These are phyloP conservation scores for Athene cunicularia DNA, from an alignment of 2,113 vertebrate genomes.

Conservation along the genomic window DNA sequence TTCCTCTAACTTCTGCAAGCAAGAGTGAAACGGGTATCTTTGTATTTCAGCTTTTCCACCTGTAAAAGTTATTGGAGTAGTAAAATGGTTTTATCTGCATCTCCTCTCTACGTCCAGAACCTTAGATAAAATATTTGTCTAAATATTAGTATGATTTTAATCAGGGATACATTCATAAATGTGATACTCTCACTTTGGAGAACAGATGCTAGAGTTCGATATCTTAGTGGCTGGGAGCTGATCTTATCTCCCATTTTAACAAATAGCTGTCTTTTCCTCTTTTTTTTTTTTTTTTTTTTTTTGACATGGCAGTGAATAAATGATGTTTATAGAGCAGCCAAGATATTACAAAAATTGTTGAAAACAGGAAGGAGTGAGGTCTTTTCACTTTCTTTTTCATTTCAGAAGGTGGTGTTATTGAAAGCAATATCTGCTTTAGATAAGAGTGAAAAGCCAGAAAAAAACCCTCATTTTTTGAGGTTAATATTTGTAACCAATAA, in stretches of 20 bases:
- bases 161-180: not conserved
- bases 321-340: not conserved
- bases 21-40: not conserved
- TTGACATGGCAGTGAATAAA: not conserved
- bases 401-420: not conserved
- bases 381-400: not conserved
- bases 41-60: not conserved
- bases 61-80: not conserved
- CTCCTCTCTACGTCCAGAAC: not conserved
- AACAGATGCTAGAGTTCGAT: not conserved
- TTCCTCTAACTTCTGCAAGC: not conserved
- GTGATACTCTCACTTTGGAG: not conserved
- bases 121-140: not conserved
- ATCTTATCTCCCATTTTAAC: not conserved
- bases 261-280: not conserved
- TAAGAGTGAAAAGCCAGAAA: not conserved
- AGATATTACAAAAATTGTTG: not conserved
- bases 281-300: not conserved
- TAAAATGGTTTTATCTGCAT: not conserved
- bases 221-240: not conserved
- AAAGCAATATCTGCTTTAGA: not conserved
- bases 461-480: not conserved
- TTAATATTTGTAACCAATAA: not conserved
- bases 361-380: not conserved
- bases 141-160: not conserved